Evolutionary conservation across 2,113 vertebrate genomes (phyloP), one percentile per base, ranked within the genome.

Genomic region (Lontra canadensis): DNA sequence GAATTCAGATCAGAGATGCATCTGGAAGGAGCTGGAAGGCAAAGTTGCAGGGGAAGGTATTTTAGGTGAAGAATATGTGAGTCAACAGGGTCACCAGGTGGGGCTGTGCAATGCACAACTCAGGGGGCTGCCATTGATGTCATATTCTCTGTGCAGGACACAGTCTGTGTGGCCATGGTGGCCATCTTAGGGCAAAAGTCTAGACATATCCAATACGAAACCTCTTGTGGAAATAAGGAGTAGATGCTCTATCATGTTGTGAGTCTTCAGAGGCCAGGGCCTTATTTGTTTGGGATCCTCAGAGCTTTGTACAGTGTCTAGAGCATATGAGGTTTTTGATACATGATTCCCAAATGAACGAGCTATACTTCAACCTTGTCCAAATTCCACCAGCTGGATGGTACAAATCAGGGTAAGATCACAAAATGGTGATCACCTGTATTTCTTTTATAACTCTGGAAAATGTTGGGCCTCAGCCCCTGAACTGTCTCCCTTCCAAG

Each of bases 261-360:
- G 90, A 90, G 34, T 49, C 13, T 29, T 93, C 63, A 71, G 69
- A 90, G 71, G 10, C 39, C 47, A 92, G 49, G 42, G 52, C 82
- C 10, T 97, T 80, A 36, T 63, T 87, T 96, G n/a, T 80, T 95
- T 87, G 84, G 47, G 74, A 49, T 84, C 31, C 25, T 95, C 29
- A 61, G 39, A 91, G 18, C 23, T 80, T 88, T 94, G 59, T 31
- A 47, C 7, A 69, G 39, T 83, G 29, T 95, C 67, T 95, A 80
- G n/a, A 55, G 94, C 52, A 47, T 74, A 59, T 73, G 86, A 81
- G 17, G 15, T 80, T 87, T 49, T 89, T 74, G 63, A 76, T 67
- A 85, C 17, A n/a, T 67, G 31, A 42, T 82, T 96, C 55, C 65
- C 74, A 81, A 92, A 76, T 87, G 81, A 96, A 82, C 44, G 14